Percentiles rank a stretch among this genome's conserved stretches.
phyloP scores from a whole-genome alignment of 2,888 invertebrate species.

The Macroteleia sp. region DNA sequence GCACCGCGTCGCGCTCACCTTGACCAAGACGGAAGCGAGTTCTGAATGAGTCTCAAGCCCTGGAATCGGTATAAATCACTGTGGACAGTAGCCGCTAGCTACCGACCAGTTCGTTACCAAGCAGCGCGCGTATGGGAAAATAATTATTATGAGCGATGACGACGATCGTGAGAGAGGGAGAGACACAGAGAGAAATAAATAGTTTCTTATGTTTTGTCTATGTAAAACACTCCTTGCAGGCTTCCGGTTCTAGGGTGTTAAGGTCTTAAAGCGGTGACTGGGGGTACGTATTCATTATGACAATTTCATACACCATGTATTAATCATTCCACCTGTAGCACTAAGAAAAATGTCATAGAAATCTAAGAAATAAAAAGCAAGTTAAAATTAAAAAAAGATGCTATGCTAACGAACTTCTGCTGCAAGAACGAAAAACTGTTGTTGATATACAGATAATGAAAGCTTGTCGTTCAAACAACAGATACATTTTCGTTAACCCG shows the following conservation, averaged over 20 bases:
- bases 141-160: slow-evolving; percentile 79
- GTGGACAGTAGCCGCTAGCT: slow-evolving; percentile 75
- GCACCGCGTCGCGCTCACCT: slow-evolving; percentile 63
- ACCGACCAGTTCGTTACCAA: slow-evolving; percentile 71
- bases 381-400: too few relatives aligned
- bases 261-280: too few relatives aligned
- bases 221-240: slow-evolving; percentile 64
- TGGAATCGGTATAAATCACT: slow-evolving; percentile 79
- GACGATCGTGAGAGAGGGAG: slow-evolving; percentile 38
- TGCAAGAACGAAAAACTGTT: too few relatives aligned
- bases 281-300: too few relatives aligned
- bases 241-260: slow-evolving; percentile 69
- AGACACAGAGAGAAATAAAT: slow-evolving; percentile 3
- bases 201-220: slow-evolving; percentile 63
- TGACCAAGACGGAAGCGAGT: slow-evolving; percentile 71
- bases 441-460: too few relatives aligned
- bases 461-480: too few relatives aligned
- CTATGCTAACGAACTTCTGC: too few relatives aligned
- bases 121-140: slow-evolving; percentile 75
- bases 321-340: too few relatives aligned
- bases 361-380: too few relatives aligned
- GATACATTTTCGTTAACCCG: too few relatives aligned
- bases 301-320: too few relatives aligned
- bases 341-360: too few relatives aligned
- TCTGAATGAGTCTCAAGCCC: slow-evolving; percentile 64